A percentile compares a stretch with the other conserved stretches of the same genome.
phyloP scores from a whole-genome alignment of 2,888 invertebrate species.

The Ichneumoninae sp. region DNA sequence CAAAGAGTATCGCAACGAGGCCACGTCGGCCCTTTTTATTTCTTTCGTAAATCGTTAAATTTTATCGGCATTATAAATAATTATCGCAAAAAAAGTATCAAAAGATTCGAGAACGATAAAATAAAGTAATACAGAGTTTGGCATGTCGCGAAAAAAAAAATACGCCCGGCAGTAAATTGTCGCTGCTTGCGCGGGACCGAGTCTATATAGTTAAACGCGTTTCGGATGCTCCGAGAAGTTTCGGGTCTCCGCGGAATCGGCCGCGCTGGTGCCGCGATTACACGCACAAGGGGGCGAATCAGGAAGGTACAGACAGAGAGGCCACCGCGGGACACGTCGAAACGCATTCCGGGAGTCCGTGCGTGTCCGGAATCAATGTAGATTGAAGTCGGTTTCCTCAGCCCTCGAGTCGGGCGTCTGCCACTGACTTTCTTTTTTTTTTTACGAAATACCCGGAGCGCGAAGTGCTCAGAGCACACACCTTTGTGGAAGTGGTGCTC shows the following conservation, averaged over 20 bases:
- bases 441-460: conserved; percentile 34
- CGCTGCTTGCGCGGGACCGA: conserved; percentile 10
- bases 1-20: neutral
- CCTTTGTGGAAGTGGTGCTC: conserved; percentile 38
- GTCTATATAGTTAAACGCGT: conserved; percentile 51
- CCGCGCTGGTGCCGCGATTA: neutral
- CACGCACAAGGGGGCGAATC: neutral
- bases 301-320: neutral
- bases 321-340: conserved; percentile 32
- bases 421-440: conserved; percentile 22
- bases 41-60: neutral
- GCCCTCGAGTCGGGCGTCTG: conserved; percentile 19
- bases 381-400: conserved; percentile 49
- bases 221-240: conserved; percentile 43
- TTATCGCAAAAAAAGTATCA: neutral
- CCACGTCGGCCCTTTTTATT: neutral
- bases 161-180: neutral
- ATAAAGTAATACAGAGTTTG: neutral
- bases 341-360: conserved; percentile 54
- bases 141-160: neutral
- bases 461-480: conserved; percentile 5
- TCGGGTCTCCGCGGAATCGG: neutral
- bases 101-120: neutral
- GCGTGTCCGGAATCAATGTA: conserved; percentile 59
- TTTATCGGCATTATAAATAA: neutral